Evolutionary conservation across 2,888 invertebrate species (phyloP).

Genomic region (Scaptomyza reducta): DNA sequence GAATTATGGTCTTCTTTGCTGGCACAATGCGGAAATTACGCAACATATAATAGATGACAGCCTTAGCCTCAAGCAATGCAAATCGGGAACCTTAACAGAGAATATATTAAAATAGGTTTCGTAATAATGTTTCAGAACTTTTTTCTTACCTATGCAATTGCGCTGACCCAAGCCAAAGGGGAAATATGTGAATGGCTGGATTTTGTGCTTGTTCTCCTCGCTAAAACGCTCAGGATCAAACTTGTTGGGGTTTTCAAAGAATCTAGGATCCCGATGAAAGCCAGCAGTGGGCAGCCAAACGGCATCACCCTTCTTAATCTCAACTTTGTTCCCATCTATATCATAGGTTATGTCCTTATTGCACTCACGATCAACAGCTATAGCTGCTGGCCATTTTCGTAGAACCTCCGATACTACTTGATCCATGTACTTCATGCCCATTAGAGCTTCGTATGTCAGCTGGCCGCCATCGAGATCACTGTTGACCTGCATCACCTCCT

Average conservation of each 20-base stretch:
- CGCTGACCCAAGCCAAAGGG: slow-evolving; percentile 87
- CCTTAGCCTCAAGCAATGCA: slow-evolving; percentile 82
- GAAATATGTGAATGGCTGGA: slow-evolving; percentile 84
- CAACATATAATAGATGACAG: slow-evolving; percentile 78
- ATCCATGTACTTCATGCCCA: slow-evolving; percentile 87
- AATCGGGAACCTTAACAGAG: slow-evolving; percentile 79
- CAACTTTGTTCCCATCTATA: slow-evolving; percentile 68
- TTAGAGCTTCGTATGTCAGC: slow-evolving; percentile 86
- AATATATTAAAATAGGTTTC: neutral
- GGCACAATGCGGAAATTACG: slow-evolving; percentile 74
- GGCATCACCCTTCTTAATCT: slow-evolving; percentile 74
- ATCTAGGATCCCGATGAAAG: slow-evolving; percentile 85
- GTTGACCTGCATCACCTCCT: slow-evolving; percentile 86
- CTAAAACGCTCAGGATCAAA: slow-evolving; percentile 87
- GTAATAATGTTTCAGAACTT: too few relatives aligned
- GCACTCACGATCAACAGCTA: slow-evolving; percentile 85
- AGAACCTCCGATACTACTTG: slow-evolving; percentile 85
- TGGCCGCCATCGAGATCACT: slow-evolving; percentile 84
- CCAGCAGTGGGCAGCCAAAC: slow-evolving; percentile 83
- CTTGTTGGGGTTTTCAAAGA: slow-evolving; percentile 85
- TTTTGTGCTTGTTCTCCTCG: slow-evolving; percentile 86
- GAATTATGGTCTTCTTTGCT: slow-evolving; percentile 72
- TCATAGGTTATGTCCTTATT: slow-evolving; percentile 85
- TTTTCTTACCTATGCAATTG: slow-evolving; percentile 86
- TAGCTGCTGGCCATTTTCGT: slow-evolving; percentile 85